phyloP scores from a whole-genome alignment of 2,888 invertebrate genomes.

The Dione vanillae region DNA sequence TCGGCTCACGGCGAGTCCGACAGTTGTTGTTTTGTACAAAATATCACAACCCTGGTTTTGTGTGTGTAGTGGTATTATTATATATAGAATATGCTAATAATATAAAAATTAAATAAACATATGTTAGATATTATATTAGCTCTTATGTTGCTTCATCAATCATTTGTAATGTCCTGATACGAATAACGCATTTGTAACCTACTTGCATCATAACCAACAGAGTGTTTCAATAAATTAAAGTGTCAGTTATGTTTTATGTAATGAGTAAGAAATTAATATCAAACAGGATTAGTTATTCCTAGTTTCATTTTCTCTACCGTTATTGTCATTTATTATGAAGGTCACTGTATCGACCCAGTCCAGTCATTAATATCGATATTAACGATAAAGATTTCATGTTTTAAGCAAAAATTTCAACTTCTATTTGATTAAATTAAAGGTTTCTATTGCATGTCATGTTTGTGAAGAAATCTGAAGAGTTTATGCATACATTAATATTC shows the following conservation, averaged over 20 bases:
- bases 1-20: constrained; percentile 54
- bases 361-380: too few species aligned
- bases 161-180: constrained; percentile 62
- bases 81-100: not conserved
- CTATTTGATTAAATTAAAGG: not conserved
- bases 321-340: constrained; percentile 7
- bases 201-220: constrained; percentile 54
- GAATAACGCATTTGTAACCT: constrained; percentile 64
- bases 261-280: constrained; percentile 60
- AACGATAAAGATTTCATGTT: not conserved
- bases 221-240: constrained; percentile 66
- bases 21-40: constrained; percentile 53
- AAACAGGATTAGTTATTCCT: constrained; percentile 52
- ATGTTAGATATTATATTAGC: constrained; percentile 62
- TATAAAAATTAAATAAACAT: constrained; percentile 40
- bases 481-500: not conserved
- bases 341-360: too few species aligned
- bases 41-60: constrained; percentile 35
- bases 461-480: not conserved
- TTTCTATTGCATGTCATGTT: not conserved
- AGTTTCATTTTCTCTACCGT: constrained; percentile 39
- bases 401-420: not conserved
- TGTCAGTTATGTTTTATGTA: constrained; percentile 66
- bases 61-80: constrained; percentile 26
- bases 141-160: constrained; percentile 65